Evolutionary conservation across 2,797 vertebrate species (phyloP).

Genomic region (Echeneis naucrates): DNA sequence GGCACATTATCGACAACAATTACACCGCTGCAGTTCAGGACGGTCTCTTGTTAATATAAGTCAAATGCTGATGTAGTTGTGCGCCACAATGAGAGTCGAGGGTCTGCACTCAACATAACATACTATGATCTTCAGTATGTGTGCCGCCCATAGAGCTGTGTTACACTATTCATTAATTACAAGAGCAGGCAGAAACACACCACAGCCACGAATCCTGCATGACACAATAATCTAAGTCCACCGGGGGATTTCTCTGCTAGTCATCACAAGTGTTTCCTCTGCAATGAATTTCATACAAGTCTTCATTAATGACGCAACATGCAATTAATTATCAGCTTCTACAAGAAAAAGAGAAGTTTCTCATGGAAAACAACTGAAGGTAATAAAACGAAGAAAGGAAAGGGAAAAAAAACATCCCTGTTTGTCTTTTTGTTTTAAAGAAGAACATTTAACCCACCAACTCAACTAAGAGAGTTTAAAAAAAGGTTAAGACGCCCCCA

Average conservation of each 20-base stretch:
- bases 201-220: background rate
- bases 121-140: background rate
- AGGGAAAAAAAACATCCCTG: background rate
- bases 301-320: background rate
- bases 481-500: too few species aligned
- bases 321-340: background rate
- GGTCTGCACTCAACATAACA: background rate
- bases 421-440: too few species aligned
- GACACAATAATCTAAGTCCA: background rate
- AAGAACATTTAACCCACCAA: too few species aligned
- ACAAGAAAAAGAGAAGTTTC: background rate
- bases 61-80: slow-evolving; percentile 2
- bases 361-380: background rate
- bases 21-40: background rate
- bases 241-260: background rate
- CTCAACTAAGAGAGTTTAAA: too few species aligned
- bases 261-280: background rate
- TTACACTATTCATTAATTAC: background rate
- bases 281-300: too few species aligned
- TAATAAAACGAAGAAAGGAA: background rate
- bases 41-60: slow-evolving; percentile 3
- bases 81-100: background rate
- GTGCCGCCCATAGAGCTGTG: background rate
- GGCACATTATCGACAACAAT: slow-evolving; percentile 31
- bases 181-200: background rate